Conservation (phyloP, 2,113 vertebrate species). For the Solenodon paradoxus region DNA sequence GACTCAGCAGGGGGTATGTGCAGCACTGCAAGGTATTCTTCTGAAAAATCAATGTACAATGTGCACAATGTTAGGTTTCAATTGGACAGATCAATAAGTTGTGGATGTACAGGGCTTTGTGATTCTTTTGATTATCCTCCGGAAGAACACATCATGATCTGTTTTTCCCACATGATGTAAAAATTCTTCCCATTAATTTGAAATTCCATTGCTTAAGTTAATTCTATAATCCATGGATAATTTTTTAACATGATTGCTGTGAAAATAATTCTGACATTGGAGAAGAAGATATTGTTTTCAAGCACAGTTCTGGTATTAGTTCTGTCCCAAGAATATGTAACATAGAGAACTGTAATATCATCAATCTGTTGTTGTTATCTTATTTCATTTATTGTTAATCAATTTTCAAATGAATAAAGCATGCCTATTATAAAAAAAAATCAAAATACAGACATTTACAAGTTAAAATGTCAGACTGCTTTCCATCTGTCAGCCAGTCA, state of each 20-base stretch:
- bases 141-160: not conserved
- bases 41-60: constrained; percentile 37
- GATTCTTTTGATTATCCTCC: not conserved
- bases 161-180: not conserved
- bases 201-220: not conserved
- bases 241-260: not conserved
- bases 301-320: not conserved
- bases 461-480: not conserved
- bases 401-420: not conserved
- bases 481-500: not conserved
- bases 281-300: not conserved
- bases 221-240: not conserved
- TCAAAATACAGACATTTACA: not conserved
- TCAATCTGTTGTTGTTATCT: not conserved
- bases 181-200: not conserved
- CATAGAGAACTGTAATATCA: not conserved
- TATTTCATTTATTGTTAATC: not conserved
- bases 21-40: constrained; percentile 1
- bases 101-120: not conserved
- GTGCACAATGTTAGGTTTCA: not conserved
- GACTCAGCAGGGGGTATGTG: not conserved
- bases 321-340: not conserved
- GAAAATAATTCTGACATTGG: not conserved
- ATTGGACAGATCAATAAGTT: constrained; percentile 10
- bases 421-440: not conserved